A percentile compares a stretch with the other conserved stretches of the same genome.
Conservation (phyloP, 2,113 vertebrate genomes). For the Oostethus manadensis region DNA sequence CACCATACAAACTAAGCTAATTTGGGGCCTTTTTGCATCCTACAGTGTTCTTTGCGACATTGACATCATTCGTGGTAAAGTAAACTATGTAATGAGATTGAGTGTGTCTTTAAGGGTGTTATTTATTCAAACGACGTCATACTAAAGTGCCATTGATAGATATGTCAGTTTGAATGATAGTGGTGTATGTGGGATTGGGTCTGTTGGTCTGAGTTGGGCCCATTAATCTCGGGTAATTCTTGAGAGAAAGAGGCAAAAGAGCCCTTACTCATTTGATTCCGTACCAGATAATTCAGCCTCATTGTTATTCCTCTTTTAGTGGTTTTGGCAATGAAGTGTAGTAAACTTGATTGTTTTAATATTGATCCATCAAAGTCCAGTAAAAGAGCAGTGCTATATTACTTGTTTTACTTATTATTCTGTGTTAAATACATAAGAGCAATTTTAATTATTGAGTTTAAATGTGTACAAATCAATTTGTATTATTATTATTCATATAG, state of each 20-base stretch:
- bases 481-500: too few species aligned
- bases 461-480: neutral
- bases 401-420: too few species aligned
- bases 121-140: constrained; percentile 45
- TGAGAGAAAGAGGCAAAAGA: constrained; percentile 6
- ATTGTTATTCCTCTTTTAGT: constrained; percentile 15
- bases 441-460: neutral
- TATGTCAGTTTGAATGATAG: constrained; percentile 59
- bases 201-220: constrained; percentile 23
- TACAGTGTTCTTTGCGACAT: neutral
- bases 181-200: constrained; percentile 38
- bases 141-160: constrained; percentile 47
- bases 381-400: neutral
- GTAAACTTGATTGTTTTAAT: constrained; percentile 38
- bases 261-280: constrained; percentile 1
- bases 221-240: constrained; percentile 51
- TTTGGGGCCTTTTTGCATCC: neutral
- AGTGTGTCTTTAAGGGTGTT: constrained; percentile 36
- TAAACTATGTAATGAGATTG: constrained; percentile 36
- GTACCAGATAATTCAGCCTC: constrained; percentile 7
- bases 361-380: constrained; percentile 23
- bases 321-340: constrained; percentile 19
- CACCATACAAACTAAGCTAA: neutral
- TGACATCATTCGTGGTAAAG: constrained; percentile 27
- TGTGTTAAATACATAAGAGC: neutral